A percentile compares a stretch with the other conserved stretches of the same genome.
These are phyloP conservation scores for Tenodera sinensis DNA, from an alignment of 2,888 invertebrate genomes.

Conservation along the genomic window DNA sequence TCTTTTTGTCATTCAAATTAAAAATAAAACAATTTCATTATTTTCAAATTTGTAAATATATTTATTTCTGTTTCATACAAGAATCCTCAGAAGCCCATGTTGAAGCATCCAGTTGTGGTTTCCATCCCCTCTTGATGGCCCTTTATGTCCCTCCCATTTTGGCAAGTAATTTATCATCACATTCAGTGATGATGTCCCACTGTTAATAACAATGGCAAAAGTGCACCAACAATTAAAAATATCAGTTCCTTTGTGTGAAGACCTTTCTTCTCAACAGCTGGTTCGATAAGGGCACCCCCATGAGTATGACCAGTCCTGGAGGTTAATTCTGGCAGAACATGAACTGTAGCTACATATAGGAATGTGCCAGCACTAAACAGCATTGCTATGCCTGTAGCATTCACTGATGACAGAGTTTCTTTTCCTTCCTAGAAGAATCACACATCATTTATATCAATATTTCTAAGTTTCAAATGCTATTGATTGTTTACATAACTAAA, in stretches of 20 bases:
- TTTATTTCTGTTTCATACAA: too few species aligned
- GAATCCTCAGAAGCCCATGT: too few species aligned
- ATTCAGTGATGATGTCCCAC: conserved; percentile 85
- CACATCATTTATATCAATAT: background rate
- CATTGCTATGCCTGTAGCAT: conserved; percentile 97
- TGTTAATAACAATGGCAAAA: conserved; percentile 85
- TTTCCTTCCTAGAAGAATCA: conserved; percentile 72
- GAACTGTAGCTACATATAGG: conserved; percentile 96
- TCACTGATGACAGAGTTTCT: conserved; percentile 81
- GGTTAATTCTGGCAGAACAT: conserved; percentile 93
- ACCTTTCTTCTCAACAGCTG: conserved; percentile 41
- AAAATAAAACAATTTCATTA: too few species aligned
- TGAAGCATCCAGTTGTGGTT: too few species aligned
- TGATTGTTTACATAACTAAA: too few species aligned
- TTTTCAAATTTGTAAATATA: too few species aligned
- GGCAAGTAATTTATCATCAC: background rate
- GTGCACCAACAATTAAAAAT: conserved; percentile 79
- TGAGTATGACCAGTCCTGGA: conserved; percentile 29
- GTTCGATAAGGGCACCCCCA: background rate
- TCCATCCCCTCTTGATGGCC: too few species aligned
- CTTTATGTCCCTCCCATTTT: background rate
- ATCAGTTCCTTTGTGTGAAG: conserved; percentile 75
- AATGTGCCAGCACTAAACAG: conserved; percentile 98
- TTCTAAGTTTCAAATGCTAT: too few species aligned
- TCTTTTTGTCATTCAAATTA: too few species aligned